Percentiles rank a stretch among this genome's conserved stretches.
Conservation (phyloP, 2,113 vertebrate species). For the Oreocharis arfaki region DNA sequence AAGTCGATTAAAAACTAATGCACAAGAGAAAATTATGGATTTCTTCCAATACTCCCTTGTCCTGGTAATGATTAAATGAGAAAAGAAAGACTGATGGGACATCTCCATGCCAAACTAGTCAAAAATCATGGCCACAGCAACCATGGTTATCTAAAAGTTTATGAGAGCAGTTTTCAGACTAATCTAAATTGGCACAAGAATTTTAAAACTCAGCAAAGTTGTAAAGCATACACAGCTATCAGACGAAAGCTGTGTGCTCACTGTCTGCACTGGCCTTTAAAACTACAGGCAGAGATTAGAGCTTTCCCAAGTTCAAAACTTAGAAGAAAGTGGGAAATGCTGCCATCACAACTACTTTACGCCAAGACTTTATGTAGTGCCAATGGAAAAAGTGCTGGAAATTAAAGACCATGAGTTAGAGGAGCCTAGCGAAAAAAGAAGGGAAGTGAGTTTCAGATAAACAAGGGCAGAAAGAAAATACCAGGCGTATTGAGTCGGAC, state of each 20-base stretch:
- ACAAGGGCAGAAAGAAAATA: background rate
- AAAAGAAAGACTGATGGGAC: background rate
- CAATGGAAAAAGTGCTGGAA: conserved; percentile 12
- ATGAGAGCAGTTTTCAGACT: background rate
- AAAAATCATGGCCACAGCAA: background rate
- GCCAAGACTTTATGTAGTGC: background rate
- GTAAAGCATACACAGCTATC: background rate
- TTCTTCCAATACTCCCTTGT: background rate
- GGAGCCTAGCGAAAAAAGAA: background rate
- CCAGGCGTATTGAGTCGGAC: background rate
- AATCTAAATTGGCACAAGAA: background rate
- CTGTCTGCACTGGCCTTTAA: background rate
- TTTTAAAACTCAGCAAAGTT: background rate
- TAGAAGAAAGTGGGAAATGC: background rate
- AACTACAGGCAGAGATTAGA: background rate
- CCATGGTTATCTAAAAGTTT: background rate
- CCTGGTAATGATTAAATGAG: background rate
- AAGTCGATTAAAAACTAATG: background rate
- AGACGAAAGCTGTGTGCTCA: background rate
- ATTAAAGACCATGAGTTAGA: background rate
- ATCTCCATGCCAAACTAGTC: background rate
- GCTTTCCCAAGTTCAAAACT: background rate
- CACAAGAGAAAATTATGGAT: background rate
- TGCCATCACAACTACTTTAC: background rate
- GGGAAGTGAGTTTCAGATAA: conserved; percentile 46